Base-by-base conservation (phyloP, 2,888 invertebrate genomes). In the Mechanitis messenoides region DNA sequence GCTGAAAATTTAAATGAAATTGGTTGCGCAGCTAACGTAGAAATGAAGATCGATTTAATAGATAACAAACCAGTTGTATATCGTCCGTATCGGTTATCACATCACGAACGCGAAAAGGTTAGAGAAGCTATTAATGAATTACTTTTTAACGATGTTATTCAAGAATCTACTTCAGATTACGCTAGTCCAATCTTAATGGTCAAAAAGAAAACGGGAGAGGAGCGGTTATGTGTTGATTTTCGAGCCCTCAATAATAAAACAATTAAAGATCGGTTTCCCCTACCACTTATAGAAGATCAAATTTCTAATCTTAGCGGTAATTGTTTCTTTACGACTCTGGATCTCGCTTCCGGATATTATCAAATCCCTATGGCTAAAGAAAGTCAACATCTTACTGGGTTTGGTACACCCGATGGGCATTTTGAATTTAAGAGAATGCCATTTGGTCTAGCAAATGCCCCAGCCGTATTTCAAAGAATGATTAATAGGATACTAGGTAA, bases 371-470 rank as follows among this genome's bases (percentile, higher is more conserved):
- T 20, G 20, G 20, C 20, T 20, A 20, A 20, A 20, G 57, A 63
- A 38, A 64, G 61, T 46, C 60, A 60, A 47, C 64, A 60, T 50
- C 56, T 66, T 20, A 76, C 72, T 1, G 67, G 64, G 2, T 74
- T 74, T 56, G 69, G 74, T 0, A 74, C 72, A 0, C 72, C 76
- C 0, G 20, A 20, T 12, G 74, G 72, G 0, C 74, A 74, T 47
- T 76, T 68, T 42, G 71, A 75, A 55, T 76, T 72, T 56, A 73
- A 72, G 5, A 65, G 74, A 4, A 72, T 74, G 72, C 71, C 73
- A 1, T 75, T 75, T 62, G 75, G 73, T 1, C 33, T 74, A n/a
- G 67, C 73, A 0, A 74, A 66, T 45, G 72, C 73, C 0, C 74
- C 75, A 0, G 70, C 74, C 0, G 68, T 71, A 0, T 77, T 74